These are phyloP conservation scores for Opisthograptis luteolata DNA, from an alignment of 2,888 invertebrate genomes.

Conservation along the genomic window DNA sequence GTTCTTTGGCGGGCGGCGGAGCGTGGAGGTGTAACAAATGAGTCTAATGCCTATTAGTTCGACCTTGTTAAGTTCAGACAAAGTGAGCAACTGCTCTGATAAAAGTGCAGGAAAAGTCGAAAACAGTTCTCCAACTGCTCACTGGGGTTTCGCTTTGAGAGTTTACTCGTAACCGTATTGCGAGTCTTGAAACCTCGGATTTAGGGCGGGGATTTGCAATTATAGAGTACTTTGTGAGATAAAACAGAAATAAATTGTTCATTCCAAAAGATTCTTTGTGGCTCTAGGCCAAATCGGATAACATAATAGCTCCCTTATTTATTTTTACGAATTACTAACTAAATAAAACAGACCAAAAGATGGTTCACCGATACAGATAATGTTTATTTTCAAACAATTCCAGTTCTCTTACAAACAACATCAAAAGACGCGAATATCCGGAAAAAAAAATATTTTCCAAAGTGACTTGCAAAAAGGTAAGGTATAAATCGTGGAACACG, in stretches of 20 bases:
- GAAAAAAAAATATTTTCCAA: conserved; percentile 74
- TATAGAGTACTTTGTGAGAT: conserved; percentile 20
- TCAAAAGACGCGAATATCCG: conserved; percentile 78
- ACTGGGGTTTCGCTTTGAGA: conserved; percentile 29
- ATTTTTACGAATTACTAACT: conserved; percentile 47
- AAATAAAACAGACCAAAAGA: conserved; percentile 45
- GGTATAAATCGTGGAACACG: conserved; percentile 72
- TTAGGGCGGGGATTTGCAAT: conserved; percentile 23
- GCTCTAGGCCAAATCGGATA: conserved; percentile 8
- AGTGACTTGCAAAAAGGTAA: conserved; percentile 68
- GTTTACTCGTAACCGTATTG: conserved; percentile 22
- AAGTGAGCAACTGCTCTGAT: conserved; percentile 65
- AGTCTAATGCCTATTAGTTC: conserved; percentile 77
- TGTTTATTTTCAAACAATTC: conserved; percentile 63
- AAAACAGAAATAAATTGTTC: conserved; percentile 20
- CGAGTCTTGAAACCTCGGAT: conserved; percentile 19
- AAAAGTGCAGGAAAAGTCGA: conserved; percentile 63
- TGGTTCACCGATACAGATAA: conserved; percentile 46
- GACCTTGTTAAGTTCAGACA: conserved; percentile 77
- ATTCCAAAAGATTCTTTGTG: conserved; percentile 22
- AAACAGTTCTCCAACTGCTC: conserved; percentile 35
- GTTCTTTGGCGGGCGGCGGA: conserved; percentile 70
- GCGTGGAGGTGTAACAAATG: conserved; percentile 76
- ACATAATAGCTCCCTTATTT: conserved; percentile 22
- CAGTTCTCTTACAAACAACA: conserved; percentile 70